Base-by-base conservation (phyloP, 1,140 invertebrate genomes). In the Drosophila carrolli region DNA sequence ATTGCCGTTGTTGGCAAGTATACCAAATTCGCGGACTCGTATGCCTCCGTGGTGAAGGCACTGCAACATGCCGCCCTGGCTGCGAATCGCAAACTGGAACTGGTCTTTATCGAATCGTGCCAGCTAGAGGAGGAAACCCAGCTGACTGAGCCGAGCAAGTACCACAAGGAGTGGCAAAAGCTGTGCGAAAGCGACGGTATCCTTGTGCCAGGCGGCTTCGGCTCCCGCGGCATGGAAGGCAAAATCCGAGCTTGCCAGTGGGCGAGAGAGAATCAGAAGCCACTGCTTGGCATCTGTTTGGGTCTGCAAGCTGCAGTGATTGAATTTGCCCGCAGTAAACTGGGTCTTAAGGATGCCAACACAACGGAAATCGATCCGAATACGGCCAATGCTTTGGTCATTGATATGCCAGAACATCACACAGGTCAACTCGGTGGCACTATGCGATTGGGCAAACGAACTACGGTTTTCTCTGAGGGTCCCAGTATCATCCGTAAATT, bases 1-100 rank as follows among this genome's bases (percentile, higher is more conserved):
- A 99, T 99, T 68, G 97, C 96, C 16, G 93, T 99, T 13, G 99
- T 99, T n/a, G 99, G 99, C 8, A 99, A 99, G 94, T 99, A 99
- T 86, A 99, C 98, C 0, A 96, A 97, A 91, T 93, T 99, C 13
- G 96, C 98, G 91, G 99, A 99, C 93, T 96, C 98, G 0, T 99
- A 99, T 92, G 96, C 98, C 0, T 99, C 98, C 4, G 97, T 99
- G 0, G 96, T 96, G 3, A 99, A 99, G 93, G 97, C 99, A 0
- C 93, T 99, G 16, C 95, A 98, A 76, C 99, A 99, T 93, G 97
- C 99, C 4, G 95, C 97, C 0, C 95, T 99, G 23, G 95, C 96
- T 63, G 95, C 95, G 16, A 96, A 97, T 32, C 96, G 96, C 75
- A 98, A 97, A 93, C 93, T 99, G 0, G 96, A 96, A 70, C 93